Percentiles rank a stretch among this genome's conserved stretches.
These are phyloP conservation scores for Morelia viridis DNA, from an alignment of 2,797 vertebrate species.

Conservation along the genomic window DNA sequence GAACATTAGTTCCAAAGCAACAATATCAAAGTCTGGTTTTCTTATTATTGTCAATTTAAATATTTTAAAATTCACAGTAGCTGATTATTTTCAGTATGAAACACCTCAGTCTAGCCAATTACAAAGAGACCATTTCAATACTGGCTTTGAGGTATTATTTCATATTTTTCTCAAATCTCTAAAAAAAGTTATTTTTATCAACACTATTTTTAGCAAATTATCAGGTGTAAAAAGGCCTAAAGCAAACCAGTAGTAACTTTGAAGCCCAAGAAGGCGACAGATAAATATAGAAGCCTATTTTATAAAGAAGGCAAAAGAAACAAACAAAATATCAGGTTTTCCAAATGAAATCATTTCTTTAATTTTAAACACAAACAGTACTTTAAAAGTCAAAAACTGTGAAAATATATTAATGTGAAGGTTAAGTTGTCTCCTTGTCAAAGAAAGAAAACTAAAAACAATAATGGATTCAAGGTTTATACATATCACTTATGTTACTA, in stretches of 20 bases:
- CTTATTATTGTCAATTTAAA: constrained; percentile 37
- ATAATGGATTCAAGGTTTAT: constrained; percentile 56
- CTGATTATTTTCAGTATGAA: constrained; percentile 8
- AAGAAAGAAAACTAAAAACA: constrained; percentile 44
- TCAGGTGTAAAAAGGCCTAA: constrained; percentile 18
- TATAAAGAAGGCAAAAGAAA: constrained; percentile 20
- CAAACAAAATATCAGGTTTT: constrained; percentile 1
- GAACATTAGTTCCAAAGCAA: not conserved
- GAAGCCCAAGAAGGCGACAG: constrained; percentile 26
- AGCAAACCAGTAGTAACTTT: constrained; percentile 21
- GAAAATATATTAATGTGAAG: constrained; percentile 37
- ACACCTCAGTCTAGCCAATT: constrained; percentile 20
- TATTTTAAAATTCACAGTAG: not conserved
- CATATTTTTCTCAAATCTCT: not conserved
- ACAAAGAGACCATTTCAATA: constrained; percentile 33
- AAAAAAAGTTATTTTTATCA: constrained; percentile 22
- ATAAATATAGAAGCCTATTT: constrained; percentile 29
- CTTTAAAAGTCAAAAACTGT: constrained; percentile 39
- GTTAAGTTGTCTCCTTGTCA: constrained; percentile 25
- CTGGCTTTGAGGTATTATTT: constrained; percentile 25
- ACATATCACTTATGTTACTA: constrained; percentile 46
- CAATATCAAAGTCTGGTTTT: constrained; percentile 29
- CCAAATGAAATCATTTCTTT: constrained; percentile 38
- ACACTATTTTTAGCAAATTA: constrained; percentile 31
- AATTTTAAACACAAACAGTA: constrained; percentile 44